A percentile compares a stretch with the other conserved stretches of the same genome.
Evolutionary conservation across 92 coral and sea anemone genomes (phyloP).

Genomic region (Bergia puertoricense): DNA sequence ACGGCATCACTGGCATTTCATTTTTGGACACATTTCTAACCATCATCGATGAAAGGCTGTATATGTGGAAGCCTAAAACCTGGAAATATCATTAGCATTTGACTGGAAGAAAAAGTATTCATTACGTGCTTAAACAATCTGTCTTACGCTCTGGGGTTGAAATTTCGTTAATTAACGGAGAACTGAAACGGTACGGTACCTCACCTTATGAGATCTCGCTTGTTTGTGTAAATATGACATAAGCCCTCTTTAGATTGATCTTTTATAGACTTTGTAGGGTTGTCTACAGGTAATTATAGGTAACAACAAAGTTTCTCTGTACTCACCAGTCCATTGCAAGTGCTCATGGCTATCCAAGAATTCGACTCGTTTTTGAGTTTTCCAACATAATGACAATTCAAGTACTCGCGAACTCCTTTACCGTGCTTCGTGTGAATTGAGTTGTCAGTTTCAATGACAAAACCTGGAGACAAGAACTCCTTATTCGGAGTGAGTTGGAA

Average conservation of each 20-base stretch:
- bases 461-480: slow-evolving; percentile 70
- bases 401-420: slow-evolving; percentile 45
- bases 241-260: slow-evolving; percentile 19
- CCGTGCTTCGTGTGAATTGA: slow-evolving; percentile 51
- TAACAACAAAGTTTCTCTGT: neutral
- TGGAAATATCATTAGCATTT: neutral
- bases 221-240: slow-evolving; percentile 34
- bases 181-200: neutral
- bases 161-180: slow-evolving; percentile 6
- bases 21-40: neutral
- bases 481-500: slow-evolving; percentile 63
- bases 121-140: slow-evolving; percentile 28
- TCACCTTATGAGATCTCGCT: neutral
- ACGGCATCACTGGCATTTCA: neutral
- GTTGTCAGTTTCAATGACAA: slow-evolving; percentile 65
- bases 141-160: slow-evolving; percentile 17
- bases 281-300: slow-evolving; percentile 22
- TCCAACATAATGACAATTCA: slow-evolving; percentile 84
- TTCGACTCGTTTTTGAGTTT: slow-evolving; percentile 74
- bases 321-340: slow-evolving; percentile 94
- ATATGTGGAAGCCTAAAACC: neutral
- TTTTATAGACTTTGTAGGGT: neutral
- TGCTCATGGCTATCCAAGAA: slow-evolving; percentile 79
- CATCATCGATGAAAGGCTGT: slow-evolving; percentile 25
- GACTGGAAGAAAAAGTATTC: neutral